Evolutionary conservation across 2,888 invertebrate species (phyloP), one percentile per base, ranked within the genome.

Genomic region (Pristionchus fissidentatus): DNA sequence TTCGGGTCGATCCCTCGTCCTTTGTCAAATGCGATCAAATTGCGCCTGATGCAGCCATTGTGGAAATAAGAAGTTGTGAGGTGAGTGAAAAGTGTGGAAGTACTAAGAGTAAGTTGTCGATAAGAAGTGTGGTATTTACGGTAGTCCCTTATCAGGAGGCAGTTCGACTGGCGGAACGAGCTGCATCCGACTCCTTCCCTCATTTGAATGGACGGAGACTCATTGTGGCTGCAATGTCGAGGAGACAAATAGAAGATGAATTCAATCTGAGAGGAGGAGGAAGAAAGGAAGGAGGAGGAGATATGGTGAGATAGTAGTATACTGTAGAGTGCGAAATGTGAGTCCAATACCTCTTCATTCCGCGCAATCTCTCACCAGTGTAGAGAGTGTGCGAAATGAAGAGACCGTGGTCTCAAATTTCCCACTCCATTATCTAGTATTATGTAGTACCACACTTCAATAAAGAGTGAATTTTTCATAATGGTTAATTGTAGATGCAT

Each of bases 241-340:
- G 57, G 22, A 41, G 79, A 26, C 35, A 57, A 19, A 57, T 79
- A 26, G 79, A 55, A 26, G 79, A 79, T 13, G 79, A 79, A 57
- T 26, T 79, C 26, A 57, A 73, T 73, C 22, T 62, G 32, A 35
- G 62, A 62, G 43, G 26, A 52, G 10, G 77, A 52, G 32, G n/a
- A 3, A 77, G 19, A 26, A 46, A 75, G 15, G 7, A 32, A 10
- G 8, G 3, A 29, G 32, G 52, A 52, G 41, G n/a, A 26, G 19
- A 10, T 49, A 15, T 49, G 19, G 10, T 49, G 49, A 26, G 7
- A 8, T 8, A 26, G 8, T n/a, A 60, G n/a, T 60, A n/a, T 8
- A 60, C 8, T 26, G 26, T 60, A 10, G 60, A 60, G 8, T 60
- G 8, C 60, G 29, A n/a, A 60, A 26, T 60, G 19, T 60, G 7